Evolutionary conservation across 2,888 invertebrate genomes (phyloP), one percentile per base, ranked within the genome.

Genomic region (Aproaerema taeniolella): DNA sequence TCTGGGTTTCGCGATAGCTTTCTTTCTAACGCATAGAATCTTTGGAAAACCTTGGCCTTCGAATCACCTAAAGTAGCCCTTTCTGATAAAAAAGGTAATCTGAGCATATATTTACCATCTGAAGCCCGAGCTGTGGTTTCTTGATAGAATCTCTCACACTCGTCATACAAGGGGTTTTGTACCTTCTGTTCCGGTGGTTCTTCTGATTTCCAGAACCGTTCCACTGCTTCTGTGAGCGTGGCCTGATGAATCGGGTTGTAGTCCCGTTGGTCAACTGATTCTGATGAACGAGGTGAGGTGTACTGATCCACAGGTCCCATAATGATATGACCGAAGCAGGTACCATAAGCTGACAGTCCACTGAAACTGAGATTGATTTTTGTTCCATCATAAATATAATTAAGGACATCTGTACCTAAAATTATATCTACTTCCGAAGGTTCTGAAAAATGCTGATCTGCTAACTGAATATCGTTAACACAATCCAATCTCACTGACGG

Each of bases 311-410:
- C n/a, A 8, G 41, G 29, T 20, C 41, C 41, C 41, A 41, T 41
- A 32, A 41, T 32, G 29, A 41, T 37, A 20, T 37, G 29, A 13
- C 41, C 41, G 13, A 41, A 41, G 33, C 41, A 41, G 2, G 41
- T 41, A 9, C 38, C 41, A 38, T 41, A 41, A 8, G 41, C 41
- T 32, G 41, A 31, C 17, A 14, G n/a, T 12, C 41, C 41, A n/a
- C 9, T n/a, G 28, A 32, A 32, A 17, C 28, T 13, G 11, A 41
- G 31, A 32, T 9, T n/a, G 10, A 41, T 32, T 12, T 37, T 37
- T 32, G 37, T 31, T 32, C 37, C 36, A 41, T 41, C 41, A 37
- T 15, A 41, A 1, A 41, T 24, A 33, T 41, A 41, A 37, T 41
- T 41, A 10, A 41, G 31, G 7, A 41, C 13, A 37, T 40, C 40